phyloP scores from a whole-genome alignment of 2,113 vertebrate genomes.

The Hemiprocne comata region DNA sequence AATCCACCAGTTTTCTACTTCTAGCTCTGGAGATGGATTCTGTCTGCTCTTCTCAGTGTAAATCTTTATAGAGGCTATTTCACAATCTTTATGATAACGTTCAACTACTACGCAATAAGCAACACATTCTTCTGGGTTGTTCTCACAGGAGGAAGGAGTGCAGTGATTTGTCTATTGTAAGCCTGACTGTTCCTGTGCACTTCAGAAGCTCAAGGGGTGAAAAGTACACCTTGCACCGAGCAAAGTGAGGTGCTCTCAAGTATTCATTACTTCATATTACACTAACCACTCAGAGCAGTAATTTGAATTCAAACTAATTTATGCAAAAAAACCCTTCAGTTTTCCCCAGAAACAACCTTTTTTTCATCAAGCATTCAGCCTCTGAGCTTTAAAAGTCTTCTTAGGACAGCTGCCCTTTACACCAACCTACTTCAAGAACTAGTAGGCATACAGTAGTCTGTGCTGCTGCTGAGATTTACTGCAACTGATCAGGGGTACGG shows the following conservation, averaged over 20 bases:
- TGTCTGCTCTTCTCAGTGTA: background rate
- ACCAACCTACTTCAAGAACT: background rate
- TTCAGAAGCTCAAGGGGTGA: background rate
- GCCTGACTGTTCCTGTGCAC: background rate
- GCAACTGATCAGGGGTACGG: background rate
- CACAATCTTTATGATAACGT: background rate
- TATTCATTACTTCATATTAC: background rate
- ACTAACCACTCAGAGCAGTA: background rate
- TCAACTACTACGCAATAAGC: background rate
- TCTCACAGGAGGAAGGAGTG: background rate
- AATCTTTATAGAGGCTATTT: background rate
- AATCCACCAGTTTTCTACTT: background rate
- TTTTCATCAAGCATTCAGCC: background rate
- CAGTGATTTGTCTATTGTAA: background rate
- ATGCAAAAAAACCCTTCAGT: background rate
- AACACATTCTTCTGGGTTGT: background rate
- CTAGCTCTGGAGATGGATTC: background rate
- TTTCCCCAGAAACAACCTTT: background rate
- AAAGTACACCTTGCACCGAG: background rate
- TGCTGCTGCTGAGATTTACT: background rate
- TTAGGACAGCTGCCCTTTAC: background rate
- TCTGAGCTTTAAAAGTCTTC: background rate
- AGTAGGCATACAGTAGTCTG: background rate
- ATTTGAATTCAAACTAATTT: background rate
- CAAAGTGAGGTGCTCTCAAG: background rate